Evolutionary conservation across 2,797 vertebrate species (phyloP).

Genomic region (Gastrophryne carolinensis): DNA sequence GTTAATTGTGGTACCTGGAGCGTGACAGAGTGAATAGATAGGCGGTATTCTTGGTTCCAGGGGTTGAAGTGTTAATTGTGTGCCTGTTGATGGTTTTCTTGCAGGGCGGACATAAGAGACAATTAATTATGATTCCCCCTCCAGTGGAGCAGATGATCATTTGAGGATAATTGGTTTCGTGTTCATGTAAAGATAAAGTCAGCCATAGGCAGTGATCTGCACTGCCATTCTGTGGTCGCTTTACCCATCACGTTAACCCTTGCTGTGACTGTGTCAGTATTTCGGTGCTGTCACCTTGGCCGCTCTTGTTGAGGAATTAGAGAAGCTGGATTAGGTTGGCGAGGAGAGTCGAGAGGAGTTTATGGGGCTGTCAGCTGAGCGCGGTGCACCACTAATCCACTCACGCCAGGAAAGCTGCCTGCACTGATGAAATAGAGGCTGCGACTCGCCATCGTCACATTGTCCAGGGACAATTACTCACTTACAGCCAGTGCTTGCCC

Average conservation of each 20-base stretch:
- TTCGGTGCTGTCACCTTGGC: slow-evolving; percentile 62
- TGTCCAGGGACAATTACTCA: slow-evolving; percentile 4
- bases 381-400: slow-evolving; percentile 63
- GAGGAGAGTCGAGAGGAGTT: slow-evolving; percentile 62
- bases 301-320: slow-evolving; percentile 69
- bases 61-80: neutral
- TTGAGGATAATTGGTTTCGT: neutral
- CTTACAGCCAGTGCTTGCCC: neutral
- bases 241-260: neutral
- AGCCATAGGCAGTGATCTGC: neutral
- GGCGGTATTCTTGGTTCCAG: neutral
- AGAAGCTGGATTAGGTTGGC: slow-evolving; percentile 68
- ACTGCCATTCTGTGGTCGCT: neutral
- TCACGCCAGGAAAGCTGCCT: slow-evolving; percentile 29
- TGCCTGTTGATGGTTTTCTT: neutral
- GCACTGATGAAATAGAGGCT: slow-evolving; percentile 45
- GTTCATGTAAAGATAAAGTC: neutral
- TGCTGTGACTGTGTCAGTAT: neutral
- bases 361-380: slow-evolving; percentile 61
- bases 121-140: neutral
- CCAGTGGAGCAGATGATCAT: slow-evolving; percentile 16
- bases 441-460: neutral
- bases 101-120: neutral
- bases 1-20: too few relatives aligned
- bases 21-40: too few relatives aligned